Conservation (phyloP, 2,113 vertebrate species). For the Bubo scandiacus region DNA sequence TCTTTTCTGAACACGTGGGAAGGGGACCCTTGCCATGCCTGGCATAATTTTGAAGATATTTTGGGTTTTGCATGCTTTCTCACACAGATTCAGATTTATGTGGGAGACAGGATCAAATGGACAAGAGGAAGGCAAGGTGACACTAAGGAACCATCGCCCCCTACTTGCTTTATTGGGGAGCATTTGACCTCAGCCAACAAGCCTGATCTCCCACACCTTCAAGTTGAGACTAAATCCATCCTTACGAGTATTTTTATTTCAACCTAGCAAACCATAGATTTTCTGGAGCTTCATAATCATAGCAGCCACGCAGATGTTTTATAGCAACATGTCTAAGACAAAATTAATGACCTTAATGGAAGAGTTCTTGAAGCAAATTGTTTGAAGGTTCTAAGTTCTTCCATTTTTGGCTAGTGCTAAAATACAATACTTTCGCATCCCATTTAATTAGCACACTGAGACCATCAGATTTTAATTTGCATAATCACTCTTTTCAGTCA, state of each 20-base stretch:
- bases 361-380: not conserved
- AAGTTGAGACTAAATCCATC: not conserved
- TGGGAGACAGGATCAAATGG: not conserved
- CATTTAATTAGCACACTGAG: not conserved
- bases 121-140: not conserved
- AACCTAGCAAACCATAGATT: not conserved
- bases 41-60: not conserved
- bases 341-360: not conserved
- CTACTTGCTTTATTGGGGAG: not conserved
- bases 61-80: not conserved
- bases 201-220: not conserved
- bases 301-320: not conserved
- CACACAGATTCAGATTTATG: not conserved
- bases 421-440: not conserved
- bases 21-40: not conserved
- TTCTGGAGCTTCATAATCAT: not conserved
- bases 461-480: not conserved
- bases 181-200: not conserved
- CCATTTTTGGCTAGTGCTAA: not conserved
- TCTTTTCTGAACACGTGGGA: not conserved
- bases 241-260: not conserved
- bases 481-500: not conserved
- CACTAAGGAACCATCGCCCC: not conserved
- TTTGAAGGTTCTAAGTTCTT: not conserved
- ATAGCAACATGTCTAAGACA: not conserved